These are phyloP conservation scores for Saimiri boliviensis DNA, from an alignment of 2,113 vertebrate genomes.

Conservation along the genomic window DNA sequence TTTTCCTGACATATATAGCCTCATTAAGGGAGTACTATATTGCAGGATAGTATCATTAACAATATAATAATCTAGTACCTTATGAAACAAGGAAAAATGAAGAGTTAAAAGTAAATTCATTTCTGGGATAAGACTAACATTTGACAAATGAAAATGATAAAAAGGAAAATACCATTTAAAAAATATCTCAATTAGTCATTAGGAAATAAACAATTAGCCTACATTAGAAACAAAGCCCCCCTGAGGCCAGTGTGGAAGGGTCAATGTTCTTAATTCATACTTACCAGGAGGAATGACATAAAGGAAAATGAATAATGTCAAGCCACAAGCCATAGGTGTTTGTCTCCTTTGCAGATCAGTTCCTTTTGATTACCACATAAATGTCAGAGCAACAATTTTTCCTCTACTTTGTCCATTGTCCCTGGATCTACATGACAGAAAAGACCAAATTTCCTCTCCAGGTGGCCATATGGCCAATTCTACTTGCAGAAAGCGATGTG, in stretches of 20 bases:
- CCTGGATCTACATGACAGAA: not conserved
- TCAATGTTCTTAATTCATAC: not conserved
- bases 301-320: not conserved
- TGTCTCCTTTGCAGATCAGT: not conserved
- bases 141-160: constrained; percentile 18
- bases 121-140: not conserved
- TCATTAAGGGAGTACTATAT: constrained; percentile 64
- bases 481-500: not conserved
- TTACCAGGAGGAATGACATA: not conserved
- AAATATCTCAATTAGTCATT: not conserved
- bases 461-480: not conserved
- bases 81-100: not conserved
- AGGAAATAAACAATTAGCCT: constrained; percentile 1
- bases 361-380: not conserved
- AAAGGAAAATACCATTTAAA: not conserved
- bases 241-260: not conserved
- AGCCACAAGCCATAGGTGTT: not conserved
- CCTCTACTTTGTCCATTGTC: not conserved
- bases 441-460: constrained; percentile 7
- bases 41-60: constrained; percentile 16
- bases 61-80: not conserved
- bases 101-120: not conserved
- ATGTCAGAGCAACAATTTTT: not conserved
- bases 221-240: not conserved
- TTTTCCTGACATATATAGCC: constrained; percentile 41